phyloP scores from a whole-genome alignment of 2,888 invertebrate species.

The Nephrotoma guestfalica region DNA sequence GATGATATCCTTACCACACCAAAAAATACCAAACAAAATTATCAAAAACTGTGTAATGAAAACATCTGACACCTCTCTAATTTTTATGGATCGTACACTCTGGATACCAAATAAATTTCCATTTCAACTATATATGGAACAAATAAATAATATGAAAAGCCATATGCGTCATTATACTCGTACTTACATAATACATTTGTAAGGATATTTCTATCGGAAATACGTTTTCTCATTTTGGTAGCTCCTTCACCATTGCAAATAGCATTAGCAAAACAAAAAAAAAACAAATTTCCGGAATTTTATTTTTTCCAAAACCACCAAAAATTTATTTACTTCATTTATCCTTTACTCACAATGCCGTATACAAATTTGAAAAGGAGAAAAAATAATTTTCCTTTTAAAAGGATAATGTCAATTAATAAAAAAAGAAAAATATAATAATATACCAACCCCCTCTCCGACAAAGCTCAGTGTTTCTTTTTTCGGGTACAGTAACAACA shows the following conservation, averaged over 20 bases:
- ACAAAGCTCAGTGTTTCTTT: neutral
- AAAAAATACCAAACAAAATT: neutral
- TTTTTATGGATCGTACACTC: neutral
- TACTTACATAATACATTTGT: neutral
- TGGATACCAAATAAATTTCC: neutral
- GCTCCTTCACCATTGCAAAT: neutral
- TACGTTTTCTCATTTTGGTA: neutral
- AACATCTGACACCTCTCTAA: neutral
- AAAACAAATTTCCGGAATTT: neutral
- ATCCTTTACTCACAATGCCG: neutral
- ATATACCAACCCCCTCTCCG: neutral
- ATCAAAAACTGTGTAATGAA: neutral
- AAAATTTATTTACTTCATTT: neutral
- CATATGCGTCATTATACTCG: neutral
- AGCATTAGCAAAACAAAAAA: neutral
- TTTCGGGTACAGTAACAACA: neutral
- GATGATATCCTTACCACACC: neutral
- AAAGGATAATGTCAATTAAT: neutral
- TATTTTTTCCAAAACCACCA: neutral
- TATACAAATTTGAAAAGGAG: neutral
- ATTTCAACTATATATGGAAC: neutral
- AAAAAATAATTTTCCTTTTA: neutral
- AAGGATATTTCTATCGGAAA: neutral
- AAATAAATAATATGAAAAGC: neutral
- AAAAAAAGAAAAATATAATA: neutral